These are phyloP conservation scores for Enteromius paludinosus DNA, from an alignment of 2,797 vertebrate genomes.

Conservation along the genomic window DNA sequence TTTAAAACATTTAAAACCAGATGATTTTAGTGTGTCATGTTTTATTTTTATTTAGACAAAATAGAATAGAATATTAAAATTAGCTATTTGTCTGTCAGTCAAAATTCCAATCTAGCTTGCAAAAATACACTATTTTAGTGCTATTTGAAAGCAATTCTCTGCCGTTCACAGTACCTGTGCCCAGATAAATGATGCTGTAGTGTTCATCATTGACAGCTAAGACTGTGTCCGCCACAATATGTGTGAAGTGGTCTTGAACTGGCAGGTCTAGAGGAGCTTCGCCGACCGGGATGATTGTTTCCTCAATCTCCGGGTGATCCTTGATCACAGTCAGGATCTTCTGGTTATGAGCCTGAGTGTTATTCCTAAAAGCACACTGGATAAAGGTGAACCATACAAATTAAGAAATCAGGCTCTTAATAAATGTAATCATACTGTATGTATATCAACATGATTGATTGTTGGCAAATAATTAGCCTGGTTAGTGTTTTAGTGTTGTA, in stretches of 20 bases:
- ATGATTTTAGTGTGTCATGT: background rate
- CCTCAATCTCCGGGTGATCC: constrained; percentile 83
- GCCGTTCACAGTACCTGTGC: constrained; percentile 75
- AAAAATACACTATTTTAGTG: background rate
- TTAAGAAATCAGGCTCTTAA: background rate
- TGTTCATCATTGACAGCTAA: constrained; percentile 80
- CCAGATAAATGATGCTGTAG: constrained; percentile 83
- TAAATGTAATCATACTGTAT: background rate
- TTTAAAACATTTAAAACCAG: background rate
- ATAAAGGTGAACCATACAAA: constrained; percentile 6
- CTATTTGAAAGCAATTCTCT: background rate
- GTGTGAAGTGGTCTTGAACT: constrained; percentile 80
- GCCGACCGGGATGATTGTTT: constrained; percentile 77
- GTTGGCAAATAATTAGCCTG: background rate
- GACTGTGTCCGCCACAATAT: constrained; percentile 77
- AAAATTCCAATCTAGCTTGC: background rate
- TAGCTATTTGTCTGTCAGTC: background rate
- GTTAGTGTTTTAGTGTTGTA: constrained; percentile 49
- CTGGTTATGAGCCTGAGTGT: constrained; percentile 66
- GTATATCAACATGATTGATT: background rate
- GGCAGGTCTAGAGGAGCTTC: constrained; percentile 79
- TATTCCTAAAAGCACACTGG: constrained; percentile 76
- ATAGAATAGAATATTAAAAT: background rate
- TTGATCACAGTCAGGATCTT: constrained; percentile 78
- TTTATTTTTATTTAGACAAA: background rate